Evolutionary conservation across 2,888 invertebrate species (phyloP).

Genomic region (Lepetodrilus schrolli): DNA sequence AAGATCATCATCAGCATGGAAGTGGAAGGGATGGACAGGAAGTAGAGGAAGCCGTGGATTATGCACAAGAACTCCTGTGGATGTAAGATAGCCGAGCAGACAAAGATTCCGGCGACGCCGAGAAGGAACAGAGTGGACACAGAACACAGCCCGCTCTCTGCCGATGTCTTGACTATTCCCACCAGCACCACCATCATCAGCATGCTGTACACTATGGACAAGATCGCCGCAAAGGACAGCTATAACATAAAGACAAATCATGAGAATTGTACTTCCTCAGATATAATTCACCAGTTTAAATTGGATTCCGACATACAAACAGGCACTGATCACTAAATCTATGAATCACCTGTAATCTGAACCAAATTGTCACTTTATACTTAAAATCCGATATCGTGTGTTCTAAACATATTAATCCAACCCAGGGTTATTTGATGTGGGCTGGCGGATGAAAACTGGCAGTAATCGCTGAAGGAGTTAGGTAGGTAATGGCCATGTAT

Average conservation of each 20-base stretch:
- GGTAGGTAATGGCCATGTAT: too few relatives aligned
- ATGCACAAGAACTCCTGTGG: constrained; percentile 84
- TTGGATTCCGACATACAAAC: too few relatives aligned
- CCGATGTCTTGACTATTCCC: constrained; percentile 96
- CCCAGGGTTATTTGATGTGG: too few relatives aligned
- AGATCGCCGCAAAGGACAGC: constrained; percentile 92
- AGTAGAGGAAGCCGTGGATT: constrained; percentile 84
- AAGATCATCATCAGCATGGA: constrained; percentile 93
- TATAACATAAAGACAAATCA: too few relatives aligned
- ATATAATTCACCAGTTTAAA: neutral
- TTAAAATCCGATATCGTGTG: too few relatives aligned
- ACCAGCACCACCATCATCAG: constrained; percentile 99
- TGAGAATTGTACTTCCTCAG: neutral
- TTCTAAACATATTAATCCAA: too few relatives aligned
- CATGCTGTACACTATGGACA: constrained; percentile 95
- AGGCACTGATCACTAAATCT: too few relatives aligned
- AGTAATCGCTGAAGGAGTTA: too few relatives aligned
- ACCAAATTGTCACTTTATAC: too few relatives aligned
- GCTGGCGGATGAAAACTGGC: too few relatives aligned
- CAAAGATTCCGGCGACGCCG: constrained; percentile 90
- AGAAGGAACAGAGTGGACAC: constrained; percentile 98
- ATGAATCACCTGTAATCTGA: too few relatives aligned
- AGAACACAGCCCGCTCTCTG: constrained; percentile 92
- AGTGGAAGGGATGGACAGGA: constrained; percentile 94
- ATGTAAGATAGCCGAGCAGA: constrained; percentile 96